Evolutionary conservation across 2,888 invertebrate genomes (phyloP).

Genomic region (Norana najaformis): DNA sequence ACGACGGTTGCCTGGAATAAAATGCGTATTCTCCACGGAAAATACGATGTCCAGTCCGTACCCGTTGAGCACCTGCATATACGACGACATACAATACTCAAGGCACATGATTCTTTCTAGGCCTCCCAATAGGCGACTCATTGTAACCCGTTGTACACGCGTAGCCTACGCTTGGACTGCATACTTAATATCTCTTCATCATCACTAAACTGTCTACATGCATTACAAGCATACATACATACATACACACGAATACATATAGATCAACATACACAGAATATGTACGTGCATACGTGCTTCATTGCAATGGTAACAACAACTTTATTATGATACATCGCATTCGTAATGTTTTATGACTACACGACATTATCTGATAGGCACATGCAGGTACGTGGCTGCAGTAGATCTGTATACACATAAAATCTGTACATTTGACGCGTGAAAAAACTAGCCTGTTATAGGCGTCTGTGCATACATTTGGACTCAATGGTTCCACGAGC

Average conservation of each 20-base stretch:
- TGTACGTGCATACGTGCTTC: background rate
- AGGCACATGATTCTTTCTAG: background rate
- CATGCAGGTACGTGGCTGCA: background rate
- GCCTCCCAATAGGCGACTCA: background rate
- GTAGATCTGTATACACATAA: background rate
- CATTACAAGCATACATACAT: background rate
- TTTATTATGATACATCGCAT: background rate
- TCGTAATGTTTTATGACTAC: background rate
- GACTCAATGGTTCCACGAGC: background rate
- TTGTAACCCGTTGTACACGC: background rate
- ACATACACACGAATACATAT: background rate
- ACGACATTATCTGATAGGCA: background rate
- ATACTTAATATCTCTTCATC: background rate
- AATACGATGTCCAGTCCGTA: background rate
- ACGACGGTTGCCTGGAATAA: too few species aligned
- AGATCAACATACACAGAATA: background rate
- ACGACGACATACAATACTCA: background rate
- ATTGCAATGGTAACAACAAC: background rate
- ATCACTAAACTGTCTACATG: too few species aligned
- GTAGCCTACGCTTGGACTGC: background rate
- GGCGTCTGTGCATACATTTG: background rate
- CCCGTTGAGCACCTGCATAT: background rate
- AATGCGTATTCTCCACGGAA: too few species aligned
- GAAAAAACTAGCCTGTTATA: background rate
- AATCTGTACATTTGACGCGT: background rate